Base-by-base conservation (phyloP, 2,888 invertebrate genomes). In the Xylophagus ater region DNA sequence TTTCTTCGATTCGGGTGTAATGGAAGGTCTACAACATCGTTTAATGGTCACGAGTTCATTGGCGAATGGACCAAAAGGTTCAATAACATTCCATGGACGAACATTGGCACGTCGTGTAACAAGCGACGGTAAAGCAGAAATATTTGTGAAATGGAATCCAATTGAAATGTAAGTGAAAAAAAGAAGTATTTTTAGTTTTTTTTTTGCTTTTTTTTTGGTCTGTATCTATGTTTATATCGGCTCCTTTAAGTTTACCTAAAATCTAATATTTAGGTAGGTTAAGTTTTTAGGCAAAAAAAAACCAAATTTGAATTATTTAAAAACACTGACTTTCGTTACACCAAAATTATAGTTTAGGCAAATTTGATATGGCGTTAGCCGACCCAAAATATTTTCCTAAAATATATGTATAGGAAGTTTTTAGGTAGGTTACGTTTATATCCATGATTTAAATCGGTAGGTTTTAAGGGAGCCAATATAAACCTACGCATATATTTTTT, bases 1-100 rank as follows among this genome's bases (percentile, higher is more conserved):
- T 67, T 92, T 84, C 70, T 87, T 93, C 67, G 94, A 94, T 68
- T 69, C 80, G 48, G 85, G 92, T 36, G 82, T 84, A 47, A 92
- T 93, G 93, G 90, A 92, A 65, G 83, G 86, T 1, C 71, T 94
- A 28, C 82, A 86, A 61, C 81, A 88, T 67, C 80, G 84, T 45
- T 67, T 93, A 50, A 65, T 78, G 38, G 76, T 76, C 51, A 75
- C 77, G 9, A 67, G 70, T 49, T 74, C 71, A 46, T 70, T 81
- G 49, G 74, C 67, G 54, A 76, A 77, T 58, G 76, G 66, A 52
- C 66, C 71, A 56, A 68, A 77, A 55, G 72, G 81, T 64, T 72
- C 76, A 49, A 72, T 87, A 49, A 75, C 78, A 50, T 73, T 87
- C 56, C 74, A 74, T 57, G 81, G 84, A 52, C 71, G 73, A 62